These are phyloP conservation scores for Phaedon cochleariae DNA, from an alignment of 2,888 invertebrate species.

Conservation along the genomic window DNA sequence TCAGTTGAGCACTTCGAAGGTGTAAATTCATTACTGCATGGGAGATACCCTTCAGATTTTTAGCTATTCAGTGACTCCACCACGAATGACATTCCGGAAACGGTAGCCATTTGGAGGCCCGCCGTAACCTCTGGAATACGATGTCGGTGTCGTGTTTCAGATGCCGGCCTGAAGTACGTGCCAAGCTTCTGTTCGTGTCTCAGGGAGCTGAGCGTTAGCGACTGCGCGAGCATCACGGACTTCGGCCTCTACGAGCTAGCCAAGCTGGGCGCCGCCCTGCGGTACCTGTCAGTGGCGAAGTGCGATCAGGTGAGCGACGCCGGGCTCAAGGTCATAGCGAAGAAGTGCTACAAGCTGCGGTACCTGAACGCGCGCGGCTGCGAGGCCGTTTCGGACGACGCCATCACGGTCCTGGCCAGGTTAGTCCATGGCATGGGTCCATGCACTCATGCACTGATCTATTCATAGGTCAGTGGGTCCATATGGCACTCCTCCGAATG, in stretches of 20 bases:
- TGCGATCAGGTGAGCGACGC: conserved; percentile 93
- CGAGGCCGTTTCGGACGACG: conserved; percentile 93
- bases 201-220: conserved; percentile 88
- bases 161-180: conserved; percentile 90
- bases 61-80: too few relatives aligned
- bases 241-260: conserved; percentile 91
- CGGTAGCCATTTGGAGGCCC: too few relatives aligned
- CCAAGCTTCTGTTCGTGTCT: conserved; percentile 87
- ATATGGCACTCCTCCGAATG: too few relatives aligned
- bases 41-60: too few relatives aligned
- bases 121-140: too few relatives aligned
- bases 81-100: too few relatives aligned
- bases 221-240: conserved; percentile 89
- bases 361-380: conserved; percentile 93
- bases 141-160: too few relatives aligned
- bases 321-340: conserved; percentile 85
- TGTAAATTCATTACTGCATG: too few relatives aligned
- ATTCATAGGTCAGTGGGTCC: too few relatives aligned
- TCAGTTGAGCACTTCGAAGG: too few relatives aligned
- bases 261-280: conserved; percentile 85
- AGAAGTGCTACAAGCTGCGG: conserved; percentile 86
- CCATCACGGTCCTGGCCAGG: conserved; percentile 85
- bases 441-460: too few relatives aligned
- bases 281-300: conserved; percentile 93
- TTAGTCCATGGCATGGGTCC: too few relatives aligned